Evolutionary conservation across 1,140 invertebrate genomes (phyloP), one percentile per base, ranked within the genome.

Genomic region (Pararge aegeria): DNA sequence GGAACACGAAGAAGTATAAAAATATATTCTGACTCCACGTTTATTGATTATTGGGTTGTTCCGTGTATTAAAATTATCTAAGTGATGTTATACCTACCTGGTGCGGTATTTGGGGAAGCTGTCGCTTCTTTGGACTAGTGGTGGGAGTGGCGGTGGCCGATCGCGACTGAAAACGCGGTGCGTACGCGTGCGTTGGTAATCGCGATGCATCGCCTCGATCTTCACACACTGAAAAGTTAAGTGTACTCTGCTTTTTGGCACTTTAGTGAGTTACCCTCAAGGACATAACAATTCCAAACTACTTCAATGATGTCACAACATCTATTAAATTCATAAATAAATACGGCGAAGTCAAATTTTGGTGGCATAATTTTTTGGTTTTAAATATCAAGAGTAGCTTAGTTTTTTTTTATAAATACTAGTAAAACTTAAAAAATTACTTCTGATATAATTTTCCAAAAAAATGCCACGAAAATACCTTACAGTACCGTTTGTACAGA

Each of bases 111-210:
- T 97, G 96, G 66, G 98, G 98, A 67, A 99, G 92, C 91, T 98
- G 97, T 61, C 98, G 92, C 90, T 98, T 98, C 90, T 98, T 98
- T 20, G 97, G 97, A 29, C 97, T 98, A 37, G 96, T 97, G 21
- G 96, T 97, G 44, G 97, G 97, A n/a, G 97, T 98, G 24, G 95
- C 96, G 27, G 96, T 97, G 30, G 96, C 95, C 40, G 96, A 97
- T 34, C 95, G 93, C 21, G 95, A 96, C 76, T 94, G 93, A 75
- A 95, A 95, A 65, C 94, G 92, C 54, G 90, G 90, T 42, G 90
- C 85, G 70, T 89, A 89, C 64, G 91, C 91, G 64, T 90, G 90
- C 34, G 87, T 87, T 15, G 90, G 90, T 56, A 90, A 70, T 27
- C 83, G 70, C 44, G 83, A 55, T 46, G 61, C 70, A n/a, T 80